Conservation (phyloP, 2,113 vertebrate genomes). For the Indri indri region DNA sequence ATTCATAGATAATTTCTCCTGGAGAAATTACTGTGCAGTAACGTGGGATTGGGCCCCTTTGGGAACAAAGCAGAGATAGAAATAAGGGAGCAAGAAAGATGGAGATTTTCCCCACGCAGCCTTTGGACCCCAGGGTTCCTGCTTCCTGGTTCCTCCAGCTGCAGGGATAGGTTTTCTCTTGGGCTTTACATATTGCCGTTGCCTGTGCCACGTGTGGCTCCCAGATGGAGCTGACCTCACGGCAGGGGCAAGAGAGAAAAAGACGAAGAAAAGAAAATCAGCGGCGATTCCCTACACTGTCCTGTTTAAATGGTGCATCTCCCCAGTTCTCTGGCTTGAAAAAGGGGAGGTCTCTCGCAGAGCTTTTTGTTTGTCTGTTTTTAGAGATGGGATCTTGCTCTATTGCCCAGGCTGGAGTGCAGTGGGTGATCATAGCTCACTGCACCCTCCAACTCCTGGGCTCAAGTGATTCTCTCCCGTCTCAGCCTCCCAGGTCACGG, state of each 20-base stretch:
- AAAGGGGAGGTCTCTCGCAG: neutral
- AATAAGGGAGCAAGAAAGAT: neutral
- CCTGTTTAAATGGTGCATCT: neutral
- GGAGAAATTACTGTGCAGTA: neutral
- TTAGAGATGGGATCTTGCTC: too few species aligned
- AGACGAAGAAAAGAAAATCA: neutral
- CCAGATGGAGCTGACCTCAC: neutral
- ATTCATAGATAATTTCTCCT: neutral
- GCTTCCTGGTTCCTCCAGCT: neutral
- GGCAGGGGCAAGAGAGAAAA: neutral
- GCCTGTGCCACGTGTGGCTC: neutral
- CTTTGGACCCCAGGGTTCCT: neutral
- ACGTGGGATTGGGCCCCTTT: neutral
- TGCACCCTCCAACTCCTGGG: too few species aligned
- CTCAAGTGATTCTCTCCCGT: too few species aligned
- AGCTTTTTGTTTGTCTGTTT: too few species aligned
- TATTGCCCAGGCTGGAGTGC: too few species aligned
- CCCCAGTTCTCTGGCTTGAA: neutral
- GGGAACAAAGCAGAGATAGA: neutral
- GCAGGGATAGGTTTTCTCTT: neutral
- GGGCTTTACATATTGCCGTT: neutral
- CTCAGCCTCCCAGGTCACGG: too few species aligned
- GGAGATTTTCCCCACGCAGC: neutral
- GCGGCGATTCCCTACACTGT: too few species aligned
- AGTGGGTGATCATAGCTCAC: too few species aligned